Percentiles rank a stretch among this genome's conserved stretches.
Evolutionary conservation across 2,888 invertebrate species (phyloP).

Genomic region (Perdita meconis): DNA sequence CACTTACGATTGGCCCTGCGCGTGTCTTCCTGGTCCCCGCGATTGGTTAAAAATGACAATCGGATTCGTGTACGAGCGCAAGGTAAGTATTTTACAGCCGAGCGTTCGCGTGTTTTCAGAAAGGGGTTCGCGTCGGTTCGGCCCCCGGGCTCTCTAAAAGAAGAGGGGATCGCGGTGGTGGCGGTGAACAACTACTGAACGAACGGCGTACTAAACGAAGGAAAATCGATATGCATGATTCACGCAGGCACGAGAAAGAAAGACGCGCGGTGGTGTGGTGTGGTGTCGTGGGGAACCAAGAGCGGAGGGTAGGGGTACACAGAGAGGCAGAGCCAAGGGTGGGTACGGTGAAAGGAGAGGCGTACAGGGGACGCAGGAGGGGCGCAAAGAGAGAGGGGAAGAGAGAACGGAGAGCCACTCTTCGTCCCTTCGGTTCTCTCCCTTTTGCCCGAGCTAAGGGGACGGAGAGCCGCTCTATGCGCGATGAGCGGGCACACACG

Average conservation of each 20-base stretch:
- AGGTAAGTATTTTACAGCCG: too few species aligned
- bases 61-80: too few species aligned
- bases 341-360: slow-evolving; percentile 59
- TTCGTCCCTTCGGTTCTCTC: slow-evolving; percentile 69
- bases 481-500: slow-evolving; percentile 72
- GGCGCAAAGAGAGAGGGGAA: slow-evolving; percentile 43
- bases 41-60: too few species aligned
- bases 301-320: slow-evolving; percentile 34
- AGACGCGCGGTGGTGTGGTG: slow-evolving; percentile 38
- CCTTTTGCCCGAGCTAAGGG: slow-evolving; percentile 67
- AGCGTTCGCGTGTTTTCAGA: slow-evolving; percentile 65
- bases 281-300: slow-evolving; percentile 59
- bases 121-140: slow-evolving; percentile 66
- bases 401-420: slow-evolving; percentile 62
- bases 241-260: slow-evolving; percentile 76
- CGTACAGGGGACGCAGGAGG: slow-evolving; percentile 35
- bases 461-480: slow-evolving; percentile 65
- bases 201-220: slow-evolving; percentile 70
- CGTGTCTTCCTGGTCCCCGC: too few species aligned
- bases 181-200: slow-evolving; percentile 53
- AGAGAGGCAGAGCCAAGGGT: slow-evolving; percentile 47
- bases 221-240: slow-evolving; percentile 85
- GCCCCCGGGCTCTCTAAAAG: slow-evolving; percentile 58
- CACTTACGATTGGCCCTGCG: too few species aligned
- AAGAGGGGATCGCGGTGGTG: slow-evolving; percentile 57